Evolutionary conservation across 2,113 vertebrate species (phyloP).

Genomic region (Ovis canadensis): DNA sequence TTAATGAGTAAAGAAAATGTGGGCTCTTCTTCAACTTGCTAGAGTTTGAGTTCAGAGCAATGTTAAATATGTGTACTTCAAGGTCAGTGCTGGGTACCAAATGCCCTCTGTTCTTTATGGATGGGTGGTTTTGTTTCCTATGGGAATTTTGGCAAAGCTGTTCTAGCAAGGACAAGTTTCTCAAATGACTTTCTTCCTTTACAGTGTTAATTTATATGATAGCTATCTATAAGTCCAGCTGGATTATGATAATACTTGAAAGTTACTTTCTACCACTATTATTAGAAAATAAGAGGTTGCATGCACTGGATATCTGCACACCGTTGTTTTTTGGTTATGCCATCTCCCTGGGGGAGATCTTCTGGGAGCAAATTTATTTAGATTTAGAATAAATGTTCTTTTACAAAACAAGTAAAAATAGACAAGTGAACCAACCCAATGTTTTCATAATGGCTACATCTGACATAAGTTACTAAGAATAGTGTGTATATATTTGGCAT

Average conservation of each 20-base stretch:
- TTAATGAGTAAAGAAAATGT: background rate
- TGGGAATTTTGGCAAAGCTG: conserved; percentile 6
- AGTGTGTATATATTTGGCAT: conserved; percentile 7
- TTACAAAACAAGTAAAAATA: conserved; percentile 22
- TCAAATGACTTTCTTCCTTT: conserved; percentile 2
- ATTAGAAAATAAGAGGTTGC: background rate
- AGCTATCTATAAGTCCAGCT: background rate
- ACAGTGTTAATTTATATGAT: conserved; percentile 4
- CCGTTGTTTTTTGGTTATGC: background rate
- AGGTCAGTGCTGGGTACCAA: background rate
- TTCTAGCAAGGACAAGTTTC: conserved; percentile 9
- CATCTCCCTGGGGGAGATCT: background rate
- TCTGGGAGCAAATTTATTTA: conserved; percentile 51
- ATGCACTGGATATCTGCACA: conserved; percentile 1
- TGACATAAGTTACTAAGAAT: conserved; percentile 28
- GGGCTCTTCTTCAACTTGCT: background rate
- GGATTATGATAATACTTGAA: conserved; percentile 34
- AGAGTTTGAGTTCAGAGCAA: background rate
- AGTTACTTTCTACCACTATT: conserved; percentile 18
- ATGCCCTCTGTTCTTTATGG: background rate
- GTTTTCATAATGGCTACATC: conserved; percentile 23
- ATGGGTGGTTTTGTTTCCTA: conserved; percentile 31
- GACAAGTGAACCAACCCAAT: background rate
- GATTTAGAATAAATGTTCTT: conserved; percentile 34
- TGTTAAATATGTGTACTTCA: background rate